Evolutionary conservation across 2,113 vertebrate species (phyloP).

Genomic region (Coryphaenoides rupestris): DNA sequence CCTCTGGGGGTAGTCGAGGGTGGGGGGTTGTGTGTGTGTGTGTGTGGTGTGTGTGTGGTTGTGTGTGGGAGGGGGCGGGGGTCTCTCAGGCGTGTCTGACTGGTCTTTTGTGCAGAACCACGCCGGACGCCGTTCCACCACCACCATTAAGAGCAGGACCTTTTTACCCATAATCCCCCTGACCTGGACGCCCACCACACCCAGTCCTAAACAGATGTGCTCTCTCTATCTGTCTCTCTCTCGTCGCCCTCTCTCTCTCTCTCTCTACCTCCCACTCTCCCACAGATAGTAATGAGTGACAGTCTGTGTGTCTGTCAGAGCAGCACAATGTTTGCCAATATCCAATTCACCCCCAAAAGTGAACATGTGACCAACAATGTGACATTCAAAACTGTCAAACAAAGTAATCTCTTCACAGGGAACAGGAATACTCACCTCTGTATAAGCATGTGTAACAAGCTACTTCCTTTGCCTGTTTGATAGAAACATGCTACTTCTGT

Average conservation of each 20-base stretch:
- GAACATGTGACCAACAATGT: no score
- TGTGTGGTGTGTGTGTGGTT: slow-evolving; percentile 23
- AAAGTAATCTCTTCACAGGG: no score
- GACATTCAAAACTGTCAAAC: no score
- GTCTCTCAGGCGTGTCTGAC: slow-evolving; percentile 70
- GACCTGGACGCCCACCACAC: slow-evolving; percentile 61
- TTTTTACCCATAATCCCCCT: slow-evolving; percentile 77
- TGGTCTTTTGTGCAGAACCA: slow-evolving; percentile 71
- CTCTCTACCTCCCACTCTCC: background rate
- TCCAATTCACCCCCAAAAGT: no score
- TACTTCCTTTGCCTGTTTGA: background rate
- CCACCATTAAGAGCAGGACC: slow-evolving; percentile 45
- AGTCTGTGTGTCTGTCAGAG: no score
- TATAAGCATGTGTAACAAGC: no score
- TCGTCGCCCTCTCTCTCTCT: slow-evolving; percentile 16
- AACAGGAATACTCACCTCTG: no score
- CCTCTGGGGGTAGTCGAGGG: slow-evolving; percentile 53
- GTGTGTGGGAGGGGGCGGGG: slow-evolving; percentile 55
- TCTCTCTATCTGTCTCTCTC: slow-evolving; percentile 35
- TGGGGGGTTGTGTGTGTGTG: slow-evolving; percentile 56
- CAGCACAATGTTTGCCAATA: no score
- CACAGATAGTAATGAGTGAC: no score
- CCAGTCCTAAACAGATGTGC: slow-evolving; percentile 76
- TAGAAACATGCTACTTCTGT: background rate
- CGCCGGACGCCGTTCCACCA: slow-evolving; percentile 58